Conservation (phyloP, 2,888 invertebrate species). For the Chrysotoxum bicinctum region DNA sequence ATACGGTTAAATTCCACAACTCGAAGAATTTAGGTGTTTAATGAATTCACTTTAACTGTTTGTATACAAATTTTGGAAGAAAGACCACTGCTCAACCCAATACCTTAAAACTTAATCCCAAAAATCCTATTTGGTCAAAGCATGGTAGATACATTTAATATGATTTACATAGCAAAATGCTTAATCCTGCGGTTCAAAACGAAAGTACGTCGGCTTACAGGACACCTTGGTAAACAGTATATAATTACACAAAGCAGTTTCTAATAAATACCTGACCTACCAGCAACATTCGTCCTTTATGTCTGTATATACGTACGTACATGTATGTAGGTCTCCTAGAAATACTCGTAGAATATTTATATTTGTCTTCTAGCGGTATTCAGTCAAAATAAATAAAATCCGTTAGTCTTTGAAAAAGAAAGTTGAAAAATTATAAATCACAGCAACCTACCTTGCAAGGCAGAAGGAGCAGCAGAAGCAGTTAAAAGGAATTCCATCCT, state of each 20-base stretch:
- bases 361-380: slow-evolving; percentile 3
- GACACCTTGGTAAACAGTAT: background rate
- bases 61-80: no score
- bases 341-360: slow-evolving; percentile 22
- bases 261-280: slow-evolving; percentile 65
- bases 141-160: no score
- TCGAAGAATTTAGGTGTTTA: no score
- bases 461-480: slow-evolving; percentile 14
- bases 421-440: slow-evolving; percentile 69
- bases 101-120: no score
- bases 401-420: slow-evolving; percentile 3
- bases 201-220: slow-evolving; percentile 28
- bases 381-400: slow-evolving; percentile 42
- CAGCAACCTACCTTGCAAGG: slow-evolving; percentile 5
- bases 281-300: slow-evolving; percentile 38
- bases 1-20: no score
- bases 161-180: no score
- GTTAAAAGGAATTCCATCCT: slow-evolving; percentile 63
- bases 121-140: no score
- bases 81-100: no score
- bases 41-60: no score
- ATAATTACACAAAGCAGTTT: slow-evolving; percentile 19
- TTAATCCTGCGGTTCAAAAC: slow-evolving; percentile 48
- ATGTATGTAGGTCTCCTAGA: background rate
- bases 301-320: background rate